Conservation (phyloP, 2,888 invertebrate species). For the Tenthredo notha region DNA sequence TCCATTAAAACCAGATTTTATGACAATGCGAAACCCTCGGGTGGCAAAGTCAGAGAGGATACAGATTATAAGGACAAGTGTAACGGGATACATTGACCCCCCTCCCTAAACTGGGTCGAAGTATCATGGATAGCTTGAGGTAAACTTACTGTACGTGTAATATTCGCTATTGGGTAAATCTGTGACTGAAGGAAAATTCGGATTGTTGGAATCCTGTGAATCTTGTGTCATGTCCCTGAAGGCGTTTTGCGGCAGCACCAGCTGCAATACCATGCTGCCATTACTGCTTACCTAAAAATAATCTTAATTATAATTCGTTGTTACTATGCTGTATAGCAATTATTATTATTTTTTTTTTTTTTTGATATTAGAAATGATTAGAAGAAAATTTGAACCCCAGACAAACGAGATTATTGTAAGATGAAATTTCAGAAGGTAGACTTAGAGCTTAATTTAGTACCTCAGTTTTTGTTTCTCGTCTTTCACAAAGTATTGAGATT, state of each 20-base stretch:
- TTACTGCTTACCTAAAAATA: conserved; percentile 61
- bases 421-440: background rate
- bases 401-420: background rate
- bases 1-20: conserved; percentile 1
- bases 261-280: conserved; percentile 76
- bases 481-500: background rate
- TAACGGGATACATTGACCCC: conserved; percentile 7
- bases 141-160: conserved; percentile 48
- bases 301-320: background rate
- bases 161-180: conserved; percentile 50
- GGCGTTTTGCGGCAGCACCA: conserved; percentile 72
- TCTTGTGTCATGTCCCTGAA: conserved; percentile 37
- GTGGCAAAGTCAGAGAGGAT: background rate
- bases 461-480: background rate
- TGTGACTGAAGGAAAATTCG: conserved; percentile 39
- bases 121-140: background rate
- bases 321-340: background rate
- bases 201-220: conserved; percentile 17
- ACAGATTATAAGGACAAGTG: background rate
- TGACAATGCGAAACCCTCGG: conserved; percentile 19
- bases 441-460: background rate
- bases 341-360: background rate
- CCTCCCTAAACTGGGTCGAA: conserved; percentile 25
- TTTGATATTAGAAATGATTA: background rate
- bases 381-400: background rate